Evolutionary conservation across 2,888 invertebrate species (phyloP).

Genomic region (Hoplodrina ambigua): DNA sequence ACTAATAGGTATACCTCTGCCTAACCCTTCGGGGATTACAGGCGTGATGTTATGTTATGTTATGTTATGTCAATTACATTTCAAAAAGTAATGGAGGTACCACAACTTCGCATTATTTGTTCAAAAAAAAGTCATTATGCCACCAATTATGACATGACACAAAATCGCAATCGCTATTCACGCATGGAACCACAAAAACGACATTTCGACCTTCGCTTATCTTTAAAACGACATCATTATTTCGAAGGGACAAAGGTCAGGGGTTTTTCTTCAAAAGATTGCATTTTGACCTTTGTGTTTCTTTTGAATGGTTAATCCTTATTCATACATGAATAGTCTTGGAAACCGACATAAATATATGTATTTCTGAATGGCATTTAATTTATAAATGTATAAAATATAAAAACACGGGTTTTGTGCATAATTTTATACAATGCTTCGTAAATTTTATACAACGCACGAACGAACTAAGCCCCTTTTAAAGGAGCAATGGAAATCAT

Average conservation of each 20-base stretch:
- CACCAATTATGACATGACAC: conserved; percentile 45
- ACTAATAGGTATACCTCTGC: no score
- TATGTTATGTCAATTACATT: no score
- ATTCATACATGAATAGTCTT: conserved; percentile 15
- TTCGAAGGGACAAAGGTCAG: conserved; percentile 56
- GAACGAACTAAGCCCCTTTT: not conserved
- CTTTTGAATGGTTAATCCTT: conserved; percentile 38
- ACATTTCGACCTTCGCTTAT: conserved; percentile 58
- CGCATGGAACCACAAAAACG: conserved; percentile 50
- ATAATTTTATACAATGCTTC: conserved; percentile 6
- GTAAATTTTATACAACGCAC: not conserved
- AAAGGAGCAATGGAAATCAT: conserved; percentile 14
- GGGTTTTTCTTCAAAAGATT: conserved; percentile 48
- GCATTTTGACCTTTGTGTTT: conserved; percentile 45
- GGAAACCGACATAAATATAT: conserved; percentile 10
- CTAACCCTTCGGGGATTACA: no score
- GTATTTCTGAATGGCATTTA: conserved; percentile 25
- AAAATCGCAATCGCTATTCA: conserved; percentile 47
- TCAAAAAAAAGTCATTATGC: conserved; percentile 15
- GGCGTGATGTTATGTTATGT: no score
- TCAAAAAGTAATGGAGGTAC: not conserved
- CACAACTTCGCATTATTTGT: not conserved
- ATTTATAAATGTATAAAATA: not conserved
- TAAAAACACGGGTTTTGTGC: not conserved
- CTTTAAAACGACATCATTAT: conserved; percentile 55